Evolutionary conservation across 1,140 invertebrate species (phyloP).

Genomic region (Tenebrio molitor): DNA sequence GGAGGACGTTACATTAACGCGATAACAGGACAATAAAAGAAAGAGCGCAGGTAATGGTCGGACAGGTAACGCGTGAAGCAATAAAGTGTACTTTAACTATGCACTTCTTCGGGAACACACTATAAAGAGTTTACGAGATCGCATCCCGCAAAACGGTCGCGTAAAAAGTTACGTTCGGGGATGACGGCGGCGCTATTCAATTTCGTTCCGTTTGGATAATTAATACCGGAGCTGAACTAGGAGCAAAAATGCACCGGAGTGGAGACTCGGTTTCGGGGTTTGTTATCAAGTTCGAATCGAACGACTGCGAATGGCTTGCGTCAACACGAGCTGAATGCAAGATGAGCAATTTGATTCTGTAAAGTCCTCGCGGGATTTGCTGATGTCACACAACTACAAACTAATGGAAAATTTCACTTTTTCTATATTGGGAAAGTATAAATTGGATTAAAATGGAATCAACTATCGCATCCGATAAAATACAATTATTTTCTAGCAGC

Average conservation of each 20-base stretch:
- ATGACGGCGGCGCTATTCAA: conserved; percentile 3
- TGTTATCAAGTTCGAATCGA: conserved; percentile 7
- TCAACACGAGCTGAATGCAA: conserved; percentile 21
- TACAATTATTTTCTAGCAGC: too few relatives aligned
- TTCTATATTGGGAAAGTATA: too few relatives aligned
- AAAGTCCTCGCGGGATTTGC: conserved; percentile 3
- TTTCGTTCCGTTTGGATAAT: conserved; percentile 1
- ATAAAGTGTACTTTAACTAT: conserved; percentile 26
- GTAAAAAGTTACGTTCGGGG: background rate
- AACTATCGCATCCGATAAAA: too few relatives aligned
- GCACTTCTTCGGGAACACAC: conserved; percentile 8
- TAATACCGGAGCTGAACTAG: too few relatives aligned
- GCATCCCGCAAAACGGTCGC: background rate
- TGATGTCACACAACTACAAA: conserved; percentile 2
- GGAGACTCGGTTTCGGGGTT: background rate
- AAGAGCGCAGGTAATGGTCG: background rate
- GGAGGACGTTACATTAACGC: background rate
- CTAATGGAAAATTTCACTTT: too few relatives aligned
- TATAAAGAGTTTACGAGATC: conserved; percentile 1
- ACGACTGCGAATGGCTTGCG: conserved; percentile 6
- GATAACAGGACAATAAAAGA: conserved; percentile 21
- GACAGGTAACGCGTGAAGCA: conserved; percentile 15
- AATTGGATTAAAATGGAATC: too few relatives aligned
- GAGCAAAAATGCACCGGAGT: too few relatives aligned
- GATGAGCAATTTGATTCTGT: conserved; percentile 25